phyloP scores from a whole-genome alignment of 1,140 invertebrate species.

The Apis dorsata region DNA sequence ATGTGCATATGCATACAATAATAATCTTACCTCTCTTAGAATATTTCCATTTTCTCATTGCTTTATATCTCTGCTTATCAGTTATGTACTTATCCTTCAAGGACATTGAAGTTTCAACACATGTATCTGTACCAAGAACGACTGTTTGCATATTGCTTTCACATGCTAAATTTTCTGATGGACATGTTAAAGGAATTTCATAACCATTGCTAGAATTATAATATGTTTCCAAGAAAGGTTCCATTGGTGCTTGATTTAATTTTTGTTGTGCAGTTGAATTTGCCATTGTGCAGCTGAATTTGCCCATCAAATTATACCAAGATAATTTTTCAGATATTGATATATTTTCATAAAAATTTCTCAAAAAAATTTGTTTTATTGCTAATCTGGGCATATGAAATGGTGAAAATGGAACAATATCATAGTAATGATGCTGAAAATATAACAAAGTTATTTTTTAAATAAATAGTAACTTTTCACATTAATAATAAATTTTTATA shows the following conservation, averaged over 20 bases:
- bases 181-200: slow-evolving; percentile 33
- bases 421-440: slow-evolving; percentile 29
- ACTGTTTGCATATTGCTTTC: slow-evolving; percentile 8
- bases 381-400: slow-evolving; percentile 56
- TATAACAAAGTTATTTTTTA: slow-evolving; percentile 5
- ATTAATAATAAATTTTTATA: background rate
- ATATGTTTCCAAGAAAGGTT: slow-evolving; percentile 64
- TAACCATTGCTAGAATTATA: slow-evolving; percentile 39
- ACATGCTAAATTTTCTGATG: slow-evolving; percentile 21
- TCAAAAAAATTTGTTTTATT: slow-evolving; percentile 58
- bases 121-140: slow-evolving; percentile 35
- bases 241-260: slow-evolving; percentile 63
- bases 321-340: slow-evolving; percentile 60
- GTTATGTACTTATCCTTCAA: slow-evolving; percentile 35
- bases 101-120: background rate
- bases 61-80: slow-evolving; percentile 70
- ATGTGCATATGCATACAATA: background rate
- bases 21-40: slow-evolving; percentile 61
- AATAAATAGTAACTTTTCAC: background rate
- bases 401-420: slow-evolving; percentile 38
- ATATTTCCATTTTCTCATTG: slow-evolving; percentile 72
- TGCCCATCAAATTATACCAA: slow-evolving; percentile 53
- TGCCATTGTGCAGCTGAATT: slow-evolving; percentile 32
- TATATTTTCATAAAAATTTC: slow-evolving; percentile 59
- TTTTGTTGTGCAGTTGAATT: slow-evolving; percentile 48